phyloP scores from a whole-genome alignment of 2,113 vertebrate species.

The Genyomyrus donnyi region DNA sequence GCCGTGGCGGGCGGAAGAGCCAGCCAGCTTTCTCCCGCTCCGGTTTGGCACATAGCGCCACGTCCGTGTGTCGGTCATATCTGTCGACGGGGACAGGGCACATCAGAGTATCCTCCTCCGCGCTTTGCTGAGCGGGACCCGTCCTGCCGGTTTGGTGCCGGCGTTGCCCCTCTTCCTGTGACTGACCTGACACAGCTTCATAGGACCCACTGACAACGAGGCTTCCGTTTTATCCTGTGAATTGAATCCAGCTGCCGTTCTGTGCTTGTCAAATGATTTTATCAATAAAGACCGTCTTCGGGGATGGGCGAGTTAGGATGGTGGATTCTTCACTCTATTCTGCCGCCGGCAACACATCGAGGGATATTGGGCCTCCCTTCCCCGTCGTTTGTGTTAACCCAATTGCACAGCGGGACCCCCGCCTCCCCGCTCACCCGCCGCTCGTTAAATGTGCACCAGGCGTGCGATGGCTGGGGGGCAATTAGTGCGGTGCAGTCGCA shows the following conservation, averaged over 20 bases:
- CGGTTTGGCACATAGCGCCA: not conserved
- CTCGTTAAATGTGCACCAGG: not conserved
- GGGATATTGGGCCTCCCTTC: not conserved
- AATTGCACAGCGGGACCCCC: not conserved
- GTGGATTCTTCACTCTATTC: not conserved
- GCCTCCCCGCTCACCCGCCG: not conserved
- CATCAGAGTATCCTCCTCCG: not conserved
- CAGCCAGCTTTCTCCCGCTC: not conserved
- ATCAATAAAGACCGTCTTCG: not conserved
- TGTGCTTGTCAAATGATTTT: not conserved
- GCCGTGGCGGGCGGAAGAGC: not conserved
- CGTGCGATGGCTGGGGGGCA: not conserved
- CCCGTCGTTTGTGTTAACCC: not conserved
- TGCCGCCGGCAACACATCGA: not conserved
- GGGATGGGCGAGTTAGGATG: not conserved
- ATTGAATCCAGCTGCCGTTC: not conserved
- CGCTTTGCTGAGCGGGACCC: not conserved
- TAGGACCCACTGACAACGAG: not conserved
- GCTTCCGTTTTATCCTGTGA: not conserved
- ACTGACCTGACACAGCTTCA: not conserved
- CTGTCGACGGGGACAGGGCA: not conserved
- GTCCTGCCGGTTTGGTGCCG: not conserved
- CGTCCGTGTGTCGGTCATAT: not conserved
- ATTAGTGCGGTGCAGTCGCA: not conserved
- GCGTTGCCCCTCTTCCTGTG: not conserved